Base-by-base conservation (phyloP, 2,888 invertebrate genomes). In the Xiphydria camelus region DNA sequence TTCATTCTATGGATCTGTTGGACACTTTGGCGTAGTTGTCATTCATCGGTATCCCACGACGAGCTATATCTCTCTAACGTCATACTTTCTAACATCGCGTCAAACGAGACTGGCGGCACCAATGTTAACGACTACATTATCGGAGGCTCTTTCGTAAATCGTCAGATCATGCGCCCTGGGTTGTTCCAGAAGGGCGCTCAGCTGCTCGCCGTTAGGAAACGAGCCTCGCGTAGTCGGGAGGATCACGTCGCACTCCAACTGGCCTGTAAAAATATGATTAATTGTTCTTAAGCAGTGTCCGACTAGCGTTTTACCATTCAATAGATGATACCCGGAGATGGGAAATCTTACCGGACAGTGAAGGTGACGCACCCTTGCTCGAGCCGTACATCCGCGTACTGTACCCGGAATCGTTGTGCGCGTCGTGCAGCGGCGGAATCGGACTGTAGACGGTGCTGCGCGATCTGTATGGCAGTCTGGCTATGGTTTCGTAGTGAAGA, bases 361-460 rank as follows among this genome's bases (percentile, higher is more conserved):
- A 86, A 2, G 88, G 88, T n/a, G 87, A 87, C 19, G 88, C 86
- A 0, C 88, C 87, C 64, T 88, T 86, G 4, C 87, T 87, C 55
- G 88, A 88, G 0, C 87, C 88, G 55, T 88, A 89, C 57, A 89
- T 86, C 65, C 89, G 87, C 25, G 90, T 90, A 61, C 89, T 89
- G 71, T 91, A 91, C 1, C 91, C 91, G 0, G 91, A 91, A 75
- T 92, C 91, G 55, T 90, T 89, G 68, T 87, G 90, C 0, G 85
- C 84, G 61, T 87, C 87, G 69, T 55, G 75, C 59, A 53, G 68
- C 45, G 51, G 72, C 34, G 70, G 61, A 4, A 78, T 78, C 2
- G 80, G 79, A 53, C 79, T 80, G 63, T 81, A 81, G 40, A 81
- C 76, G 2, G 78, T 78, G 51, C 74, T 78, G 37, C 80, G 69